Conservation (phyloP, 2,113 vertebrate species). For the Paradoxurus hermaphroditus region DNA sequence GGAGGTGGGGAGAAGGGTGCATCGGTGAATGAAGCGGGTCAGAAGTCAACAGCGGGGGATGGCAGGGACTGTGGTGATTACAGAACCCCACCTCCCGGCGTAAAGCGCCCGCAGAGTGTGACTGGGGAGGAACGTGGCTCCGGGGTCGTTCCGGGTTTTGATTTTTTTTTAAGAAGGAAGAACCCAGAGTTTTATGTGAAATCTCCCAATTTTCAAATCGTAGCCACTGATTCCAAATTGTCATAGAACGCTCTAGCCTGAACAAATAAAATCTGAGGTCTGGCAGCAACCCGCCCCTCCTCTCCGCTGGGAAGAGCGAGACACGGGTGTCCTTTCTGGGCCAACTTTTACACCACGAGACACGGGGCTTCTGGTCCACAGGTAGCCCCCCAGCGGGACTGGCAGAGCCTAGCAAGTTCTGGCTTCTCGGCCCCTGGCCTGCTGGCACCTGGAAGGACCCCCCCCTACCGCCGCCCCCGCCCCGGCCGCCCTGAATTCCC, state of each 20-base stretch:
- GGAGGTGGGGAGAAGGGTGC: neutral
- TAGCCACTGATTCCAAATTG: neutral
- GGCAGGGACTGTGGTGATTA: neutral
- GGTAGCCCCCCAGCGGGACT: rapidly evolving
- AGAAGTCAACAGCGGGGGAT: too few relatives aligned
- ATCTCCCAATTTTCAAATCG: neutral
- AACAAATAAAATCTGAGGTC: neutral
- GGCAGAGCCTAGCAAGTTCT: neutral
- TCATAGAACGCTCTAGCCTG: neutral
- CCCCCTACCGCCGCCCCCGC: neutral
- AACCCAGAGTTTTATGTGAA: neutral
- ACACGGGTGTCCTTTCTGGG: too few relatives aligned
- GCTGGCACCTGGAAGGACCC: neutral
- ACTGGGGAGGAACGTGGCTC: neutral
- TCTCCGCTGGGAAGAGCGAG: neutral
- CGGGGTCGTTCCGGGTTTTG: neutral
- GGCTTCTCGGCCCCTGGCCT: neutral
- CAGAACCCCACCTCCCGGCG: neutral
- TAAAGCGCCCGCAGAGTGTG: rapidly evolving
- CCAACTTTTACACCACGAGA: neutral
- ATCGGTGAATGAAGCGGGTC: neutral
- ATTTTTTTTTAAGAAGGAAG: neutral
- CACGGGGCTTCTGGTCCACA: rapidly evolving
- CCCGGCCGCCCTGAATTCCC: neutral
- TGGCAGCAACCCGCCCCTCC: neutral